phyloP scores from a whole-genome alignment of 2,888 invertebrate species.

The Sesia bembeciformis region DNA sequence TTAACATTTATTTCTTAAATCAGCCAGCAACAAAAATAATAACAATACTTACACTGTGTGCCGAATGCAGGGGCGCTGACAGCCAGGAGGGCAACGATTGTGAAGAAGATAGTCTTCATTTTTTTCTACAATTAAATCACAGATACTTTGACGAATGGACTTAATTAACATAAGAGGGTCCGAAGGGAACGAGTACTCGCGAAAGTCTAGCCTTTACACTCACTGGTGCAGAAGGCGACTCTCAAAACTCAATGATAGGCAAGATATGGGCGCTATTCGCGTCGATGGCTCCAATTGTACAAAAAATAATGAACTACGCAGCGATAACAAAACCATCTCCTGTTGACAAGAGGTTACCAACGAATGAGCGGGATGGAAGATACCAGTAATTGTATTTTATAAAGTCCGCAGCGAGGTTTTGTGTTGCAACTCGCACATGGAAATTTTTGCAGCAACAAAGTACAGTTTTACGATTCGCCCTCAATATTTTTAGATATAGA shows the following conservation, averaged over 20 bases:
- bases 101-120: constrained; percentile 74
- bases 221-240: constrained; percentile 93
- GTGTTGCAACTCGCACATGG: constrained; percentile 51
- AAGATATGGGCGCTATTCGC: constrained; percentile 37
- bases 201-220: constrained; percentile 85
- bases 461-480: neutral
- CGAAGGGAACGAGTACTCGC: constrained; percentile 26
- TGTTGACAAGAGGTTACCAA: constrained; percentile 47
- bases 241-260: constrained; percentile 42
- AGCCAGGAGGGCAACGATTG: constrained; percentile 63
- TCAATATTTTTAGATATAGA: neutral
- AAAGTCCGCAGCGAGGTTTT: constrained; percentile 48
- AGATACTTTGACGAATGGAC: constrained; percentile 59
- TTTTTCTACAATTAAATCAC: constrained; percentile 58
- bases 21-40: constrained; percentile 7
- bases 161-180: constrained; percentile 15
- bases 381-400: constrained; percentile 25
- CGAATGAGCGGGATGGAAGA: constrained; percentile 48
- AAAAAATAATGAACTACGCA: constrained; percentile 61
- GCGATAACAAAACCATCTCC: constrained; percentile 55
- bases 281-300: constrained; percentile 40
- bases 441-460: constrained; percentile 23
- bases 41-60: constrained; percentile 79
- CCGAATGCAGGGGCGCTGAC: constrained; percentile 66
- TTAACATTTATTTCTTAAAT: too few species aligned